Evolutionary conservation across 2,888 invertebrate genomes (phyloP), one percentile per base, ranked within the genome.

Genomic region (Pediacus dermestoides): DNA sequence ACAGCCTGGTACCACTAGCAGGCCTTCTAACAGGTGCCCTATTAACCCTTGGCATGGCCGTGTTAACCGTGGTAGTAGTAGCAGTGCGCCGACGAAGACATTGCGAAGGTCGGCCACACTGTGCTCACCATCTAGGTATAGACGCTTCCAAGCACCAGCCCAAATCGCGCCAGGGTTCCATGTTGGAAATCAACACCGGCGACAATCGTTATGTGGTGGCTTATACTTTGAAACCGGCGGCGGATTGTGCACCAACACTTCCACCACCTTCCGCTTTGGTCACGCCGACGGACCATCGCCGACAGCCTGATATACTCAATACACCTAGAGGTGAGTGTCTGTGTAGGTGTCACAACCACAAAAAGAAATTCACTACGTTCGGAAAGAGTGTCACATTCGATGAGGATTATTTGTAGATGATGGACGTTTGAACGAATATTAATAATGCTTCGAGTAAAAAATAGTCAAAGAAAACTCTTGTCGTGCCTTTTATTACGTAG

Each of bases 161-260:
- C 58, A 80, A 70, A 67, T 61, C 68, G 1, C 54, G 67, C 25
- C 67, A 67, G 16, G 65, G 66, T 44, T 76, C 81, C 9, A 80
- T 81, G 71, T 67, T 82, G 54, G 82, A 83, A 64, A 81, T 88
- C 23, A 88, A 87, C 48, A 85, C 88, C 16, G 88, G 55, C 1
- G 88, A 88, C 53, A 80, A 88, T 55, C 77, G 88, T 50, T 88
- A 88, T 60, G 88, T 89, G 23, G 88, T 89, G 11, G 88, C 88
- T 7, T 89, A 89, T 55, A 88, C 88, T 7, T 75, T 89, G 47
- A 88, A 89, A 63, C 82, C 83, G 8, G 76, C 78, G 7, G 50
- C 62, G 2, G 68, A 68, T 34, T 68, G 66, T 42, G 55, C 57
- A 10, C 55, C 57, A 23, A 50, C 54, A 15, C 43, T 43, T 12